Conservation (phyloP, 1,140 invertebrate species). For the Trichonephila clavipes region DNA sequence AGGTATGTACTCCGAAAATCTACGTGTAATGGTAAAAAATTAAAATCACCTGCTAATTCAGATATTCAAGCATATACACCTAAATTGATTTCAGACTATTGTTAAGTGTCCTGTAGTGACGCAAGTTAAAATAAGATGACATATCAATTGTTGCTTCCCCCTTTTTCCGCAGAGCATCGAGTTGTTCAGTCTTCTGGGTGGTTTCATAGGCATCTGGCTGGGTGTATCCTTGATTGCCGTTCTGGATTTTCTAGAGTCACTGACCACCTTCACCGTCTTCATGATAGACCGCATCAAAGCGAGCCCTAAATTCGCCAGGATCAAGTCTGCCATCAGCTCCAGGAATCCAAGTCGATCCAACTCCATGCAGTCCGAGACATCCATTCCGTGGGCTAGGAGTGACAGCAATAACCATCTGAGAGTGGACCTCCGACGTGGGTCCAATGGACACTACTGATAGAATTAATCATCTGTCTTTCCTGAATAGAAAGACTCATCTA, state of each 20-base stretch:
- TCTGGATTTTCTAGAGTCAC: conserved; percentile 68
- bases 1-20: conserved; percentile 34
- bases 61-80: too few species aligned
- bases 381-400: conserved; percentile 44
- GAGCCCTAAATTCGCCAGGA: background rate
- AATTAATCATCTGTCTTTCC: background rate
- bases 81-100: too few species aligned
- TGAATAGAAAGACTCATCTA: too few species aligned
- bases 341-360: conserved; percentile 19
- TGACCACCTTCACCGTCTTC: conserved; percentile 48
- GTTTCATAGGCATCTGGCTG: conserved; percentile 76
- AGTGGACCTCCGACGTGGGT: conserved; percentile 3
- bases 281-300: conserved; percentile 31
- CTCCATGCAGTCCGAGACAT: conserved; percentile 24
- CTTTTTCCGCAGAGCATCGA: conserved; percentile 67
- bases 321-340: background rate
- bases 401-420: conserved; percentile 1
- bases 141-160: background rate
- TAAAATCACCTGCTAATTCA: too few species aligned
- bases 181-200: conserved; percentile 75
- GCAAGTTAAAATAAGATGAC: too few species aligned
- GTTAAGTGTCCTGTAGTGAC: too few species aligned
- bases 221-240: conserved; percentile 75
- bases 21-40: background rate
- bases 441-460: background rate